Evolutionary conservation across 2,113 vertebrate genomes (phyloP).

Genomic region (Antechinus flavipes): DNA sequence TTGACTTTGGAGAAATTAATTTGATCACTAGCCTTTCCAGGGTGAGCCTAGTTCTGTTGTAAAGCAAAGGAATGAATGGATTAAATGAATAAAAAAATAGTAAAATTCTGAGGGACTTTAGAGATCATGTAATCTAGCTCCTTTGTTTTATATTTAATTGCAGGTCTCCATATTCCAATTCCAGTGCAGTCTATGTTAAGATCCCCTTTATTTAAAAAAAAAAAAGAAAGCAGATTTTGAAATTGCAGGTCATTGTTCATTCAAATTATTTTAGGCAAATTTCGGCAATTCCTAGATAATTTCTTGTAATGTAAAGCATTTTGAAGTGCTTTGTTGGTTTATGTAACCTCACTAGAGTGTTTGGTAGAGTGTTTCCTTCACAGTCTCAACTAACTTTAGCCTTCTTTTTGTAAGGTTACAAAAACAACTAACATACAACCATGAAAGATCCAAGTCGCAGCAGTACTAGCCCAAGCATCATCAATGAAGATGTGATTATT

Average conservation of each 20-base stretch:
- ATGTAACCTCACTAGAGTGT: background rate
- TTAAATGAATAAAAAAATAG: background rate
- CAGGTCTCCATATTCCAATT: background rate
- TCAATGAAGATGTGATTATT: slow-evolving; percentile 88
- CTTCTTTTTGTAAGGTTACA: slow-evolving; percentile 76
- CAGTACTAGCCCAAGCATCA: slow-evolving; percentile 87
- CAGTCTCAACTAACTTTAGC: background rate
- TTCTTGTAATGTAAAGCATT: slow-evolving; percentile 40
- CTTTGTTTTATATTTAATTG: background rate
- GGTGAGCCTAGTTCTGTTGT: slow-evolving; percentile 24
- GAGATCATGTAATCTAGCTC: background rate
- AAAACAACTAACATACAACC: slow-evolving; percentile 75
- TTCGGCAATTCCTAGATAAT: background rate
- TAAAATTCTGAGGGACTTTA: background rate
- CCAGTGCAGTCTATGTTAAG: background rate
- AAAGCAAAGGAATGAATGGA: background rate
- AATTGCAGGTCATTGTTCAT: background rate
- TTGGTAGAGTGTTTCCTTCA: background rate
- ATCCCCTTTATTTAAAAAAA: slow-evolving; percentile 23
- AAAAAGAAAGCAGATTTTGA: background rate
- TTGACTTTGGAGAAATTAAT: slow-evolving; percentile 39
- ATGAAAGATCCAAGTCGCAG: slow-evolving; percentile 94
- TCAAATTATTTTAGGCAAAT: slow-evolving; percentile 13
- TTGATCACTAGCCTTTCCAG: slow-evolving; percentile 14
- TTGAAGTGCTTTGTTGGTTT: background rate